Percentiles rank a stretch among this genome's conserved stretches.
Conservation (phyloP, 2,888 invertebrate genomes). For the Orthosia gothica region DNA sequence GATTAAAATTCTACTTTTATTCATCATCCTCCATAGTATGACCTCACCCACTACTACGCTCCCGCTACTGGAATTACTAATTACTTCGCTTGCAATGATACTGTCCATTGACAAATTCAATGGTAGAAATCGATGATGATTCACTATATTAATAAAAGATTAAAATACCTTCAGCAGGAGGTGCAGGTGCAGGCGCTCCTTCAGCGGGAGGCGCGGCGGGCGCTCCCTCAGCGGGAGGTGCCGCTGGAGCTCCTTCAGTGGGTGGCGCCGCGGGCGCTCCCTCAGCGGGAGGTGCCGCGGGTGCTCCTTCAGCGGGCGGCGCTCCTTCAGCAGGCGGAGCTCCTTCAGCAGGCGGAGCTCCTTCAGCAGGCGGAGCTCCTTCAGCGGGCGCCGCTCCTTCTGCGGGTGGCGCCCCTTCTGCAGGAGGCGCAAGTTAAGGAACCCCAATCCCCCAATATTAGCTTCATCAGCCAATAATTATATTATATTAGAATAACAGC, state of each 20-base stretch:
- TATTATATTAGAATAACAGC: too few species aligned
- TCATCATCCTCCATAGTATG: background rate
- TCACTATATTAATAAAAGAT: too few species aligned
- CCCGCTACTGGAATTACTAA: background rate
- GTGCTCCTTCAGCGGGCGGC: too few species aligned
- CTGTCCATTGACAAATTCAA: background rate
- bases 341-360: slow-evolving; percentile 25
- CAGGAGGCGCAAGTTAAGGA: slow-evolving; percentile 66
- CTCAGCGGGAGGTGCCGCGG: slow-evolving; percentile 24
- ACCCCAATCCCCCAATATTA: too few species aligned
- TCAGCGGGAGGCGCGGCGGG: slow-evolving; percentile 44
- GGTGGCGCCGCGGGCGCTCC: slow-evolving; percentile 53
- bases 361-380: slow-evolving; percentile 59
- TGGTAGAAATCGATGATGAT: background rate
- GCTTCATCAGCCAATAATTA: too few species aligned
- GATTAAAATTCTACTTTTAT: background rate
- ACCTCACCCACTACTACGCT: background rate
- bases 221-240: slow-evolving; percentile 73
- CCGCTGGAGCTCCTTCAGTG: slow-evolving; percentile 50
- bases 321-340: slow-evolving; percentile 62
- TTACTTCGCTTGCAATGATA: background rate
- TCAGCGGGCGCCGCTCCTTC: slow-evolving; percentile 74
- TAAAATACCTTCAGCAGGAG: slow-evolving; percentile 22
- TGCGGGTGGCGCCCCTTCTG: slow-evolving; percentile 66
- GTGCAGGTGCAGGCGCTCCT: slow-evolving; percentile 57